These are phyloP conservation scores for Semnopithecus entellus DNA, from an alignment of 2,113 vertebrate genomes.

Conservation along the genomic window DNA sequence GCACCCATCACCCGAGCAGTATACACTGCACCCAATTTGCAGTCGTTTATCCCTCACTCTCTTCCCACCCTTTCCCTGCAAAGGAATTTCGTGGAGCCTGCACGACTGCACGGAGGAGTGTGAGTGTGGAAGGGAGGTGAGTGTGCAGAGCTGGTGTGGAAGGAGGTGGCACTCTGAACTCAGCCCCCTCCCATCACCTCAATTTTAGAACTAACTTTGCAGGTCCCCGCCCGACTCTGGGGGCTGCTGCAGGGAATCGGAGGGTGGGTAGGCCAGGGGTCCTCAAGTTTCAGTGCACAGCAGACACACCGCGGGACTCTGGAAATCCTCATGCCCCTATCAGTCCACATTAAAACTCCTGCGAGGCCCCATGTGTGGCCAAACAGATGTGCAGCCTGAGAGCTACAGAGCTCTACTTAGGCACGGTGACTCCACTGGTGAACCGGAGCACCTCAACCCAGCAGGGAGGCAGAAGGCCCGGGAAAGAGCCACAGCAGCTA, in stretches of 20 bases:
- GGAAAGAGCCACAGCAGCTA: neutral
- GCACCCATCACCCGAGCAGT: too few relatives aligned
- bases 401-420: neutral
- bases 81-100: neutral
- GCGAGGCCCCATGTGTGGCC: neutral
- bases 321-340: neutral
- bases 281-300: neutral
- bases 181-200: neutral
- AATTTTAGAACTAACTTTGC: neutral
- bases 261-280: neutral
- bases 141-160: neutral
- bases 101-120: neutral
- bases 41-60: too few relatives aligned
- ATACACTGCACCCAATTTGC: too few relatives aligned
- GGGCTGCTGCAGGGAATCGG: neutral
- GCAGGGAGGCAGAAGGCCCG: neutral
- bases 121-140: neutral
- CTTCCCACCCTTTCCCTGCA: too few relatives aligned
- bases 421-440: neutral
- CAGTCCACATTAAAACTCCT: neutral
- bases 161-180: neutral
- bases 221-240: neutral
- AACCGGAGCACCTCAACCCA: neutral
- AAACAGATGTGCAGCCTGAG: neutral
- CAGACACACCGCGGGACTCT: neutral